Conservation (phyloP, 2,113 vertebrate genomes). For the Scartelaos histophorus region DNA sequence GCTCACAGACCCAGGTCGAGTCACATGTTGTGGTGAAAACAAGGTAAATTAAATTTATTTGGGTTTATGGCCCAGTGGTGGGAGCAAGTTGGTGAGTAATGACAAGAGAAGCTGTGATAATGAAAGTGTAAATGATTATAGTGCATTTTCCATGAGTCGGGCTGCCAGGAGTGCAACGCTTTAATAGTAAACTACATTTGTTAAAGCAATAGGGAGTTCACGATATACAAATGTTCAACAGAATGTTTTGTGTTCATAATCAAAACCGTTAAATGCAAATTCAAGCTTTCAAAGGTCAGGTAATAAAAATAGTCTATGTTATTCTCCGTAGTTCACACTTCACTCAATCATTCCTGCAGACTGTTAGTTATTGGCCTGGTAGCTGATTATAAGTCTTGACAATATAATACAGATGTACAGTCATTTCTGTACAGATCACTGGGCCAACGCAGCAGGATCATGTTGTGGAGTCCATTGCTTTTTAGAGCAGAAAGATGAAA, state of each 20-base stretch:
- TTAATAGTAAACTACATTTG: not conserved
- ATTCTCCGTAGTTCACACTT: too few relatives aligned
- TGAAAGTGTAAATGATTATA: conserved; percentile 71
- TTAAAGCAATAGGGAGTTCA: too few relatives aligned
- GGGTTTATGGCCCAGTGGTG: conserved; percentile 62
- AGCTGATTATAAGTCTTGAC: conserved; percentile 59
- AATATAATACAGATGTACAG: conserved; percentile 60
- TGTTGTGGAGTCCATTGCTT: not conserved
- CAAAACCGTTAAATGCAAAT: too few relatives aligned
- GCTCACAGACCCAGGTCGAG: conserved; percentile 53
- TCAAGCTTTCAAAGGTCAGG: too few relatives aligned
- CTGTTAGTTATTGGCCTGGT: conserved; percentile 31
- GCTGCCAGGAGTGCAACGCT: not conserved
- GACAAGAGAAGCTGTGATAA: conserved; percentile 67
- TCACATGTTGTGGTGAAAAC: conserved; percentile 45
- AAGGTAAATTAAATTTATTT: conserved; percentile 53
- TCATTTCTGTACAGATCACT: conserved; percentile 56
- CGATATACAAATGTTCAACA: too few relatives aligned
- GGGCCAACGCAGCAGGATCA: conserved; percentile 33
- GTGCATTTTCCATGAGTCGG: conserved; percentile 31
- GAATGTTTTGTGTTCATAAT: too few relatives aligned
- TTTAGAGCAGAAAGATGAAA: conserved; percentile 33
- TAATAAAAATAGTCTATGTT: too few relatives aligned
- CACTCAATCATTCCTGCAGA: not conserved
- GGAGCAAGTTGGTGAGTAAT: conserved; percentile 63